Percentiles rank a stretch among this genome's conserved stretches.
Conservation (phyloP, 2,797 vertebrate species). For the Acanthopagrus latus region DNA sequence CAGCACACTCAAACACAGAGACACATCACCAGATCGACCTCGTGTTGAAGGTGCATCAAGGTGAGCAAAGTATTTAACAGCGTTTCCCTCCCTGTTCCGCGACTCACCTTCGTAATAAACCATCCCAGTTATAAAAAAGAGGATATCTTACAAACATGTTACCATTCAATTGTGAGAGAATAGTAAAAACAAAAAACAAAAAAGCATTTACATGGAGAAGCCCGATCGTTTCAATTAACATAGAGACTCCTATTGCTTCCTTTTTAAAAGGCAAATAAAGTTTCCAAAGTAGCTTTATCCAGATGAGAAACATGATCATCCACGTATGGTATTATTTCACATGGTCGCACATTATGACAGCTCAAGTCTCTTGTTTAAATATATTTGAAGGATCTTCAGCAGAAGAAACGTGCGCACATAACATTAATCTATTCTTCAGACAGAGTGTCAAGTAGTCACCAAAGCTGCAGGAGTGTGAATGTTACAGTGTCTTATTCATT, state of each 20-base stretch:
- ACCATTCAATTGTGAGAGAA: slow-evolving; percentile 10
- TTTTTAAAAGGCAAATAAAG: slow-evolving; percentile 61
- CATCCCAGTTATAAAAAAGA: slow-evolving; percentile 3
- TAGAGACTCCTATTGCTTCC: slow-evolving; percentile 61
- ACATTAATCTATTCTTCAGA: slow-evolving; percentile 22
- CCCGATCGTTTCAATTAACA: slow-evolving; percentile 10
- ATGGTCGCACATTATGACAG: slow-evolving; percentile 8
- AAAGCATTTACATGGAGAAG: slow-evolving; percentile 14
- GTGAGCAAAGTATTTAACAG: slow-evolving; percentile 33
- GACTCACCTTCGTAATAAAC: slow-evolving; percentile 23
- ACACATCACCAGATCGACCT: slow-evolving; percentile 31
- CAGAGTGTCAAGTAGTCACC: background rate
- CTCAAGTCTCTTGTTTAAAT: slow-evolving; percentile 12
- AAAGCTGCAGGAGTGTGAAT: slow-evolving; percentile 21
- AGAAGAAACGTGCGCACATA: slow-evolving; percentile 4
- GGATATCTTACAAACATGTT: slow-evolving; percentile 8
- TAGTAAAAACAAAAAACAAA: slow-evolving; percentile 22
- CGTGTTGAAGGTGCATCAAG: slow-evolving; percentile 58
- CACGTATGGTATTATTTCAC: slow-evolving; percentile 16
- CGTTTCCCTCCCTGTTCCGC: slow-evolving; percentile 20
- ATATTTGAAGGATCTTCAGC: slow-evolving; percentile 27
- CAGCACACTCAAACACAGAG: slow-evolving; percentile 6
- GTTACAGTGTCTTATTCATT: slow-evolving; percentile 16
- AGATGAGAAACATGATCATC: slow-evolving; percentile 22
- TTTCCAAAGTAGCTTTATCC: slow-evolving; percentile 31